phyloP scores from a whole-genome alignment of 1,140 invertebrate species.

The Drosophila ohnishii region DNA sequence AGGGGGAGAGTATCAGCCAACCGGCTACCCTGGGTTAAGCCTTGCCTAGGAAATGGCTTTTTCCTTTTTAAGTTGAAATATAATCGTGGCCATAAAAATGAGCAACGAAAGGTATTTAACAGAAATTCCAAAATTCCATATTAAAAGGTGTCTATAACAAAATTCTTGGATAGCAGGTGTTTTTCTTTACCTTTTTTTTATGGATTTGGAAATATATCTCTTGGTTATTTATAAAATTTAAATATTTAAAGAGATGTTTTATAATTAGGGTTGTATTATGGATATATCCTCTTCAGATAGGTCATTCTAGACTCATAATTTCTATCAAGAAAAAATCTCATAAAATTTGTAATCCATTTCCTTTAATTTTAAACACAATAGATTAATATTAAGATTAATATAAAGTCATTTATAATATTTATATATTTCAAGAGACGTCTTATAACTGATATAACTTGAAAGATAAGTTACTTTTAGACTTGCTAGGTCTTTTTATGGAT shows the following conservation, averaged over 20 bases:
- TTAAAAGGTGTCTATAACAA: constrained; percentile 3
- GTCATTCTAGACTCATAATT: no score
- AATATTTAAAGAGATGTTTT: no score
- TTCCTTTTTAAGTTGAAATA: background rate
- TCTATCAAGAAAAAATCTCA: background rate
- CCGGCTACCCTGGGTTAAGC: background rate
- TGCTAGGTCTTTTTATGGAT: background rate
- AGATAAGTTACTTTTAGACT: background rate
- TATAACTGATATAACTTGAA: background rate
- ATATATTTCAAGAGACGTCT: no score
- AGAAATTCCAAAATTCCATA: background rate
- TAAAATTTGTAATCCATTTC: background rate
- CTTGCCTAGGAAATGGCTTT: background rate
- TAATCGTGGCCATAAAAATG: background rate
- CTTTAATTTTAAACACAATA: background rate
- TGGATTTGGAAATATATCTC: background rate
- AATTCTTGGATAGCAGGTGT: constrained; percentile 2
- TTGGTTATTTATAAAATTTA: background rate
- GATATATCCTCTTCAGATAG: no score
- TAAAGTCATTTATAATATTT: background rate
- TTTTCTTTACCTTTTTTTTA: background rate
- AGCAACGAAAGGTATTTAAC: background rate
- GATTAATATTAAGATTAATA: no score
- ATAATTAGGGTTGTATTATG: background rate
- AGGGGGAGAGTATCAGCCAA: background rate